Evolutionary conservation across 30 jellyfish, hydroid and myxozoan genomes (phyloP).

Genomic region (Cassiopea xamachana): DNA sequence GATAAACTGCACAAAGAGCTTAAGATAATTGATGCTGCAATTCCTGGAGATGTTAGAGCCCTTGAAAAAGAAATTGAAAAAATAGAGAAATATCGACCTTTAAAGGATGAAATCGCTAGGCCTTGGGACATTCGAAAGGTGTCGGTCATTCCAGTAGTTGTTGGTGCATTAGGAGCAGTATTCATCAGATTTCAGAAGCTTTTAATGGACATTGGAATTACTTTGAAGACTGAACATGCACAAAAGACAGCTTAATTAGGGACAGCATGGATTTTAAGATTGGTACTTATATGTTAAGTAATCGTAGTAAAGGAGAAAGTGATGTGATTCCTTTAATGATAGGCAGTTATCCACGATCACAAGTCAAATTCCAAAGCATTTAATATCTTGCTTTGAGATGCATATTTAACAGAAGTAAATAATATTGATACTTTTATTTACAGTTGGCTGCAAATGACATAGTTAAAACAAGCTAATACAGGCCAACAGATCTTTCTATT

Average conservation of each 20-base stretch:
- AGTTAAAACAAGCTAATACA: too few relatives aligned
- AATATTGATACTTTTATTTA: too few relatives aligned
- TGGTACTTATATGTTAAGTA: conserved; percentile 7
- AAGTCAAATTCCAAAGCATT: conserved; percentile 9
- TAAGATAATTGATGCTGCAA: too few relatives aligned
- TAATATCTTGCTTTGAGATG: neutral
- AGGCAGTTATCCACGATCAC: neutral
- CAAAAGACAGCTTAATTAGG: conserved; percentile 19
- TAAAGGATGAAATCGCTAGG: conserved; percentile 16
- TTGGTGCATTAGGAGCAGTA: conserved; percentile 41
- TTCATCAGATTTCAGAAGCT: conserved; percentile 17
- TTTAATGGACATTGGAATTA: conserved; percentile 4
- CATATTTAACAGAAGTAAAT: too few relatives aligned
- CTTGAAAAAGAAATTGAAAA: neutral
- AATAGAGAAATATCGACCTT: neutral
- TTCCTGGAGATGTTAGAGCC: neutral
- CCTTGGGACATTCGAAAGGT: conserved; percentile 26
- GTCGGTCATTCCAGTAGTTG: conserved; percentile 25
- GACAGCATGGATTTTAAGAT: conserved; percentile 6
- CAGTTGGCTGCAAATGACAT: too few relatives aligned
- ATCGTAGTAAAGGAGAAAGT: conserved; percentile 20
- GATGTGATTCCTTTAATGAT: conserved; percentile 20
- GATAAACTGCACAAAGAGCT: too few relatives aligned
- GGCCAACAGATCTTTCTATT: too few relatives aligned
- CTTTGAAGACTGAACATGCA: conserved; percentile 18